phyloP scores from a whole-genome alignment of 1,140 invertebrate genomes.

The Lanistes nyassanus region DNA sequence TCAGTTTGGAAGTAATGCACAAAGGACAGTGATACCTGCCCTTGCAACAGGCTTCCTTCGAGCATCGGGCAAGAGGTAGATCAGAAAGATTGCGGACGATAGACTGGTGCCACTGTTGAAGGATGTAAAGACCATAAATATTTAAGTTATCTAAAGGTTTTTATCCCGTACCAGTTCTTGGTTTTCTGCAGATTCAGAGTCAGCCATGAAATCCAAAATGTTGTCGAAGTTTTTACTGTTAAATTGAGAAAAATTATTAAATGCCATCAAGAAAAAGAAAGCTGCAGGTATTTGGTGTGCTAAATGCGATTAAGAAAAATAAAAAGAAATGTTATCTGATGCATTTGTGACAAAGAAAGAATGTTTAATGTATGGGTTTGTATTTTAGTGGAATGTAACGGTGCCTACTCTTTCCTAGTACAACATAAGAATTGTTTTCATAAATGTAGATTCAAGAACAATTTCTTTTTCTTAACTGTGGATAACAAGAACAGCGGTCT shows the following conservation, averaged over 20 bases:
- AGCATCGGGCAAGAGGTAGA: slow-evolving; percentile 9
- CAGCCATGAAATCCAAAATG: background rate
- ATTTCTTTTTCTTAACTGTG: too few species aligned
- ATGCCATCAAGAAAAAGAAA: background rate
- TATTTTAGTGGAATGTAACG: background rate
- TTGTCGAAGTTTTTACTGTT: background rate
- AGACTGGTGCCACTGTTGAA: slow-evolving; percentile 20
- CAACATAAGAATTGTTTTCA: too few species aligned
- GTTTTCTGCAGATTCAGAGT: background rate
- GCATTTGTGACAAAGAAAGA: too few species aligned
- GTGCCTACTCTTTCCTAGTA: too few species aligned
- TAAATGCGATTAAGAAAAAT: too few species aligned
- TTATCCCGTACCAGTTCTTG: too few species aligned
- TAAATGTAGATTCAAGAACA: too few species aligned
- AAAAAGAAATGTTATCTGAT: too few species aligned
- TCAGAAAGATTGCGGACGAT: slow-evolving; percentile 22
- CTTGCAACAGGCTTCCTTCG: slow-evolving; percentile 23
- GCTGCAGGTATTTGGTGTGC: background rate
- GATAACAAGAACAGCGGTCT: too few species aligned
- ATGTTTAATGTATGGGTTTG: background rate
- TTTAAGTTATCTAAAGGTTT: background rate
- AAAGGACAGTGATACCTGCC: slow-evolving; percentile 29
- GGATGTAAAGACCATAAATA: background rate
- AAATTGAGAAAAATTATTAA: background rate
- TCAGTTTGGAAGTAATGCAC: slow-evolving; percentile 23